Percentiles rank a stretch among this genome's conserved stretches.
Evolutionary conservation across 1,140 invertebrate species (phyloP).

Genomic region (Zaprionus lachaisei): DNA sequence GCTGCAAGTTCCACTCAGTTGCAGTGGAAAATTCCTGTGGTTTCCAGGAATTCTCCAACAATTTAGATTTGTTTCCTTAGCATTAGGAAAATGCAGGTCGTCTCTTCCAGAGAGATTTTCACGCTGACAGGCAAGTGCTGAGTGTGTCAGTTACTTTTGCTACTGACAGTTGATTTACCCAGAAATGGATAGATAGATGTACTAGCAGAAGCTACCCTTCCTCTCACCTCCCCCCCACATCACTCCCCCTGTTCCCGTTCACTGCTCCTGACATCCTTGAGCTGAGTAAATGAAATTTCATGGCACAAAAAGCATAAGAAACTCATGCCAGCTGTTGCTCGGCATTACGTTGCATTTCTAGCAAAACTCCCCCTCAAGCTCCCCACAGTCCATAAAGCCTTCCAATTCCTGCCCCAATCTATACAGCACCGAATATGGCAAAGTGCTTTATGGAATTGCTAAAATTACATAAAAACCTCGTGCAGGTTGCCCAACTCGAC

Average conservation of each 20-base stretch:
- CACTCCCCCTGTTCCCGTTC: background rate
- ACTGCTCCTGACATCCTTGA: slow-evolving; percentile 19
- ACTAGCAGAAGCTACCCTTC: background rate
- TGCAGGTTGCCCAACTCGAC: slow-evolving; percentile 43
- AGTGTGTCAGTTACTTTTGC: slow-evolving; percentile 50
- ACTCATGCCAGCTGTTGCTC: slow-evolving; percentile 45
- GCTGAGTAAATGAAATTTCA: slow-evolving; percentile 59
- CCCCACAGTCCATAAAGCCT: background rate
- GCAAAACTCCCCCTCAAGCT: background rate
- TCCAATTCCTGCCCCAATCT: background rate
- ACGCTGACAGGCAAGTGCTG: slow-evolving; percentile 37
- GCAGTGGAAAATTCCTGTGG: background rate
- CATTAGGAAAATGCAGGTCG: slow-evolving; percentile 31
- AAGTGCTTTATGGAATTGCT: slow-evolving; percentile 36
- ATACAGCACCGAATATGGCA: slow-evolving; percentile 14
- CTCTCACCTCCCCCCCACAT: background rate
- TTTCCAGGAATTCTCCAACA: background rate
- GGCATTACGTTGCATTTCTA: slow-evolving; percentile 15
- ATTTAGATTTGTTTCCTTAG: slow-evolving; percentile 38
- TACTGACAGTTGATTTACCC: slow-evolving; percentile 61
- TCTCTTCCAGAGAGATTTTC: slow-evolving; percentile 41
- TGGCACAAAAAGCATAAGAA: slow-evolving; percentile 38
- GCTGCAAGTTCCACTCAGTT: background rate
- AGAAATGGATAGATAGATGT: slow-evolving; percentile 10
- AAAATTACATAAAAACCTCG: slow-evolving; percentile 55